Percentiles rank a stretch among this genome's conserved stretches.
Evolutionary conservation across 2,113 vertebrate genomes (phyloP).

Genomic region (Petrocephalus microphthalmus): DNA sequence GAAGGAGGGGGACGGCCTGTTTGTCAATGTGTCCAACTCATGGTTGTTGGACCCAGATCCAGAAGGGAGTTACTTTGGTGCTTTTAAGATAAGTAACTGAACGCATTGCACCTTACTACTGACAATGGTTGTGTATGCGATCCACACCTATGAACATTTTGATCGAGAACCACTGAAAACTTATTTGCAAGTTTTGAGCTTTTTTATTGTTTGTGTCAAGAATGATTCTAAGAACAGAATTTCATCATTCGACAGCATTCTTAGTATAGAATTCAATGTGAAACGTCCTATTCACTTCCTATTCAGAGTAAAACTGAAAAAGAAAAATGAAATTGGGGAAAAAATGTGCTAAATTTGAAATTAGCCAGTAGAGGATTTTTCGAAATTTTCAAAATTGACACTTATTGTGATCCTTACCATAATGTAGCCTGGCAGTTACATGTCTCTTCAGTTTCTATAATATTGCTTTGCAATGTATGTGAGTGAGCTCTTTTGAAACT

Average conservation of each 20-base stretch:
- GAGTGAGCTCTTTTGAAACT: slow-evolving; percentile 18
- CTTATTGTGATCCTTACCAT: not conserved
- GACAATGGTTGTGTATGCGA: slow-evolving; percentile 51
- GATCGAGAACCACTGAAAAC: slow-evolving; percentile 61
- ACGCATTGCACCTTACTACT: slow-evolving; percentile 54
- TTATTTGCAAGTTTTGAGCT: slow-evolving; percentile 48
- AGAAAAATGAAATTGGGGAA: not conserved
- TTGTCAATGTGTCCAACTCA: slow-evolving; percentile 79
- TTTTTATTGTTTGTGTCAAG: slow-evolving; percentile 12
- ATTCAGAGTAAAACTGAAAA: not conserved
- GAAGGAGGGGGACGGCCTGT: slow-evolving; percentile 73
- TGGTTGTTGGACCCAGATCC: slow-evolving; percentile 77
- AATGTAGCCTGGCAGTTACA: slow-evolving; percentile 1
- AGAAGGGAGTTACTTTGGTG: slow-evolving; percentile 87
- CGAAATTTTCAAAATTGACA: not conserved
- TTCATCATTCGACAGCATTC: not conserved
- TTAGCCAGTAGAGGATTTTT: not conserved
- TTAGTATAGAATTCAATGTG: not conserved
- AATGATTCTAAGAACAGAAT: slow-evolving; percentile 5
- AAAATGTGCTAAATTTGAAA: not conserved
- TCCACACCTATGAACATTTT: slow-evolving; percentile 33
- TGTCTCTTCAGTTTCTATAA: slow-evolving; percentile 1
- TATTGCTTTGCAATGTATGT: slow-evolving; percentile 13
- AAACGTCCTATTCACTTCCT: not conserved
- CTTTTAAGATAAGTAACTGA: slow-evolving; percentile 83